phyloP scores from a whole-genome alignment of 92 coral and sea anemone species.

The Pocillopora meandrina region DNA sequence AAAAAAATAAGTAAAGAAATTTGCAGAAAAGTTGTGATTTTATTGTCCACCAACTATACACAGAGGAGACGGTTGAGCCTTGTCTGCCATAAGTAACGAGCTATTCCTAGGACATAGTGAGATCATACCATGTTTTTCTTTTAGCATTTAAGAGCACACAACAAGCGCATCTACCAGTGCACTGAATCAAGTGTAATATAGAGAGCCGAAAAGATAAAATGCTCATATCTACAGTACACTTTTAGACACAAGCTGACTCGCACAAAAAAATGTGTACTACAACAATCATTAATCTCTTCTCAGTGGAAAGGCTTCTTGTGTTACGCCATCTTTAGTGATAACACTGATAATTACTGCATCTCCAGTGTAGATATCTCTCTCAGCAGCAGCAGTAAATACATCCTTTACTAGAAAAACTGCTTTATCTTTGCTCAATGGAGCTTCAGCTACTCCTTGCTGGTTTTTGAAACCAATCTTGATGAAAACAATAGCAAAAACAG shows the following conservation, averaged over 20 bases:
- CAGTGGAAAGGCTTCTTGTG: conserved; percentile 91
- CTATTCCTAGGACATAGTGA: too few species aligned
- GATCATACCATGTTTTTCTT: too few species aligned
- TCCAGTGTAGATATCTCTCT: conserved; percentile 98
- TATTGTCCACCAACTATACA: conserved; percentile 1
- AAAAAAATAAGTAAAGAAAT: neutral
- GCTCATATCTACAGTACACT: neutral
- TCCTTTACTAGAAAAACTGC: conserved; percentile 95
- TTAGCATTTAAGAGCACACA: too few species aligned
- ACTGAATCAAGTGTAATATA: too few species aligned
- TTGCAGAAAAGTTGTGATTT: neutral
- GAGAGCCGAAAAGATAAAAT: too few species aligned
- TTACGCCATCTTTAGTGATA: conserved; percentile 81
- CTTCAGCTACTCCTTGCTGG: conserved; percentile 86
- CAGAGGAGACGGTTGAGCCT: neutral
- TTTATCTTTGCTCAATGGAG: conserved; percentile 83
- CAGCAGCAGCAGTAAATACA: conserved; percentile 95
- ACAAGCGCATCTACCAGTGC: too few species aligned
- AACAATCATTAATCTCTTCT: conserved; percentile 72
- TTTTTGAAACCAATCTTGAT: conserved; percentile 94
- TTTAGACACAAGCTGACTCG: neutral
- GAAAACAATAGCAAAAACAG: too few species aligned
- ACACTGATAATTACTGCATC: conserved; percentile 86
- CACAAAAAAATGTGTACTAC: conserved; percentile 1
- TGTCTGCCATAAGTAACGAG: neutral